These are phyloP conservation scores for Microtus ochrogaster DNA, from an alignment of 2,113 vertebrate genomes.

Conservation along the genomic window DNA sequence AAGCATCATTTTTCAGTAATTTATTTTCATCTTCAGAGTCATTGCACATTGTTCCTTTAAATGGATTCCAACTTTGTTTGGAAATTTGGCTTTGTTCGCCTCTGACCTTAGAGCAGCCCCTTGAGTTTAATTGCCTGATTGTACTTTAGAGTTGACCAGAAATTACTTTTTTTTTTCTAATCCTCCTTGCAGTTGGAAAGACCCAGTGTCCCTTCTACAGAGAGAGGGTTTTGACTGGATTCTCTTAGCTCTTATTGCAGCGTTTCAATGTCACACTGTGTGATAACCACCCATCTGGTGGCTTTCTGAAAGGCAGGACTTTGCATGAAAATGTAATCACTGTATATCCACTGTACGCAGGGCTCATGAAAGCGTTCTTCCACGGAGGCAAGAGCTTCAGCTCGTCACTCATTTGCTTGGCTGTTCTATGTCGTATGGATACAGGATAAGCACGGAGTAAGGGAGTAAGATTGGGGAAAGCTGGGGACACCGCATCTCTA, in stretches of 20 bases:
- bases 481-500: no score
- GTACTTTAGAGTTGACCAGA: conserved; percentile 36
- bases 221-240: not conserved
- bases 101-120: conserved; percentile 36
- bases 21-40: conserved; percentile 71
- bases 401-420: not conserved
- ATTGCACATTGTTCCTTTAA: conserved; percentile 61
- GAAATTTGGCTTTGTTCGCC: conserved; percentile 48
- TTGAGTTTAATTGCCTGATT: conserved; percentile 53
- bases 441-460: not conserved
- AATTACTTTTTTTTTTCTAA: not conserved
- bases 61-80: conserved; percentile 70
- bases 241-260: not conserved
- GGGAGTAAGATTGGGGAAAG: not conserved
- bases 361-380: not conserved
- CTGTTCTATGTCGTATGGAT: not conserved
- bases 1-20: conserved; percentile 73
- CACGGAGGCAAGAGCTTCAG: not conserved
- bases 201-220: not conserved
- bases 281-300: not conserved
- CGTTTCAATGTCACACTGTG: not conserved
- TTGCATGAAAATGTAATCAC: not conserved
- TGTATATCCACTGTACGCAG: not conserved
- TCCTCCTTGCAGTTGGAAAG: conserved; percentile 12
- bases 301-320: conserved; percentile 29